Percentiles rank a stretch among this genome's conserved stretches.
Evolutionary conservation across 1,140 invertebrate species (phyloP).

Genomic region (Drosophila kurseongensis): DNA sequence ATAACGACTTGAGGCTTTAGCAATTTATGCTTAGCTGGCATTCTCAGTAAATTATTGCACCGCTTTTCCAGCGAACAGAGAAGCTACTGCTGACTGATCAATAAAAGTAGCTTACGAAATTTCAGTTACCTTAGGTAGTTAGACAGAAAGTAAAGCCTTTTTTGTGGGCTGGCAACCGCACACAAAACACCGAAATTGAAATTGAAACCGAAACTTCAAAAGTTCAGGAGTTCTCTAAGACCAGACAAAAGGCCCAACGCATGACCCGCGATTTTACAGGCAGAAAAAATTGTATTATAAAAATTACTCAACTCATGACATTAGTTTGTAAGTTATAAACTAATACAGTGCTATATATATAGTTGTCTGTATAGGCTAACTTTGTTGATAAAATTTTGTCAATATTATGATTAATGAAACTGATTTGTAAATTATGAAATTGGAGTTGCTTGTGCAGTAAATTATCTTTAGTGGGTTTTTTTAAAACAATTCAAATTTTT

Average conservation of each 20-base stretch:
- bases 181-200: constrained; percentile 37
- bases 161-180: constrained; percentile 40
- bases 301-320: no score
- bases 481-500: no score
- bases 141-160: constrained; percentile 9
- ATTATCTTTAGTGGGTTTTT: no score
- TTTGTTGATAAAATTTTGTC: not conserved
- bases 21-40: constrained; percentile 54
- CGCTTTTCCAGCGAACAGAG: constrained; percentile 5
- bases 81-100: constrained; percentile 27
- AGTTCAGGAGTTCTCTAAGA: constrained; percentile 52
- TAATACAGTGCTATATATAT: no score
- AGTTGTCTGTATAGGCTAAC: not conserved
- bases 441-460: no score
- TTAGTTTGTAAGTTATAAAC: not conserved
- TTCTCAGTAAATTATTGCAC: constrained; percentile 20
- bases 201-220: constrained; percentile 44
- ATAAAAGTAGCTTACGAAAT: constrained; percentile 5
- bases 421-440: no score
- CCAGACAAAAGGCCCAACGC: constrained; percentile 51
- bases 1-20: constrained; percentile 37
- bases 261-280: constrained; percentile 23
- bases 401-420: no score
- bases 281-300: not conserved
- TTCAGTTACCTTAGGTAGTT: constrained; percentile 6